Conservation (phyloP, 1,140 invertebrate genomes). For the Diorhabda carinulata region DNA sequence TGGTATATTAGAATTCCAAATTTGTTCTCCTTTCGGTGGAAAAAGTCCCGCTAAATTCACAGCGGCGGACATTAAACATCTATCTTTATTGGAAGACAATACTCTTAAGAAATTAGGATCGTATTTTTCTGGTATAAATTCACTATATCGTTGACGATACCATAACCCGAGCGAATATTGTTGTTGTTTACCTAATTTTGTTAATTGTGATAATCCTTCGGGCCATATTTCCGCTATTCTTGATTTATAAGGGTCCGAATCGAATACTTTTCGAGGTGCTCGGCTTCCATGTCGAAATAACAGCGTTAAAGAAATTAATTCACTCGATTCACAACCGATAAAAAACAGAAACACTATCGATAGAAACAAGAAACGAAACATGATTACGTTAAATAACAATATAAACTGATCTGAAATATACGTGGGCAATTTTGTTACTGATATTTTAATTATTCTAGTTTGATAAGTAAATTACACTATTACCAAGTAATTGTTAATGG, state of each 20-base stretch:
- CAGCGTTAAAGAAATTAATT: background rate
- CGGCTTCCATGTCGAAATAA: background rate
- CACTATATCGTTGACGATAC: conserved; percentile 63
- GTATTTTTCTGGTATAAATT: conserved; percentile 53
- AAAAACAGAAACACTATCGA: too few species aligned
- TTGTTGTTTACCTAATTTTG: conserved; percentile 68
- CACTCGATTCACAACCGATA: background rate
- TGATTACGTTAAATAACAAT: too few species aligned
- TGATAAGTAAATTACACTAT: too few species aligned
- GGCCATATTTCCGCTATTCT: background rate
- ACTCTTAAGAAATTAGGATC: conserved; percentile 39
- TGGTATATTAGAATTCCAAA: conserved; percentile 64
- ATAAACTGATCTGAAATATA: too few species aligned
- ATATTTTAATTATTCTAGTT: too few species aligned
- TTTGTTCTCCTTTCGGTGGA: conserved; percentile 55
- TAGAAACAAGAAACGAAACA: too few species aligned
- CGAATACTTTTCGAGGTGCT: background rate
- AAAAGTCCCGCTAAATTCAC: conserved; percentile 77
- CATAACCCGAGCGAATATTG: conserved; percentile 72
- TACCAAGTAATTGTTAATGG: too few species aligned
- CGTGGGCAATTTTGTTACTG: too few species aligned
- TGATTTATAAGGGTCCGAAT: background rate
- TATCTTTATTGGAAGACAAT: conserved; percentile 76
- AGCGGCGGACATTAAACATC: conserved; percentile 84
- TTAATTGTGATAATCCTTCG: background rate